Conservation (phyloP, 2,113 vertebrate species). For the Plotosus lineatus region DNA sequence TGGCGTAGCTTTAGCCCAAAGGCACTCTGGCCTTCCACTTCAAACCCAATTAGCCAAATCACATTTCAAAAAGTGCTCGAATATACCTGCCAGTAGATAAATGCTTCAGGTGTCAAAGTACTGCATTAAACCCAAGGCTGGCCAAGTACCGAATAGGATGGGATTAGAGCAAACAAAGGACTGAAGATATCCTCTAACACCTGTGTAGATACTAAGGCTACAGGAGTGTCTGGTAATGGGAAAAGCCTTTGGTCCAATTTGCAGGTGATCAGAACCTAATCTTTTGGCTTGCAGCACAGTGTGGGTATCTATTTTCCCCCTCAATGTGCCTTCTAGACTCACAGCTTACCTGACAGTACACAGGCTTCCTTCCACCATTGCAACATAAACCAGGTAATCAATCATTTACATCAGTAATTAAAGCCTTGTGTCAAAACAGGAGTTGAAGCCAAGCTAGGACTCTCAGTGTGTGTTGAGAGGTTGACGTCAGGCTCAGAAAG, state of each 20-base stretch:
- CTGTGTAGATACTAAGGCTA: constrained; percentile 63
- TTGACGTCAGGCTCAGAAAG: constrained; percentile 74
- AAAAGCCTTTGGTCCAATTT: constrained; percentile 66
- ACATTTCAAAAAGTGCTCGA: constrained; percentile 72
- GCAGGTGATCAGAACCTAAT: constrained; percentile 73
- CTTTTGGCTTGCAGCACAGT: constrained; percentile 60
- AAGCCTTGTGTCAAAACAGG: constrained; percentile 78
- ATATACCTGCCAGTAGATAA: constrained; percentile 63
- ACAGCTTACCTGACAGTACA: constrained; percentile 56
- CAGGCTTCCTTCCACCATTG: constrained; percentile 62
- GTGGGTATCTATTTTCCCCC: constrained; percentile 67
- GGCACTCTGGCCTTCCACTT: constrained; percentile 69
- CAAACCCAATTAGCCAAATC: constrained; percentile 79
- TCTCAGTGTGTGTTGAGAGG: constrained; percentile 52
- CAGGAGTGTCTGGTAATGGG: constrained; percentile 61
- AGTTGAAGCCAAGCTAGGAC: constrained; percentile 68
- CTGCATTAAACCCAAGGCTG: constrained; percentile 59
- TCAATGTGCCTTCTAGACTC: constrained; percentile 55
- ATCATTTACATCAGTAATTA: constrained; percentile 81
- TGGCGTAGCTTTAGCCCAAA: constrained; percentile 43
- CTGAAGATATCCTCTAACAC: constrained; percentile 67
- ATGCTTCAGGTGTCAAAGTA: constrained; percentile 68
- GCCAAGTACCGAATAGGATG: constrained; percentile 57
- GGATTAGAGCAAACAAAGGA: constrained; percentile 77
- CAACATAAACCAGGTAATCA: constrained; percentile 71